Percentiles rank a stretch among this genome's conserved stretches.
Conservation (phyloP, 1,140 invertebrate species). For the Gerris buenoi region DNA sequence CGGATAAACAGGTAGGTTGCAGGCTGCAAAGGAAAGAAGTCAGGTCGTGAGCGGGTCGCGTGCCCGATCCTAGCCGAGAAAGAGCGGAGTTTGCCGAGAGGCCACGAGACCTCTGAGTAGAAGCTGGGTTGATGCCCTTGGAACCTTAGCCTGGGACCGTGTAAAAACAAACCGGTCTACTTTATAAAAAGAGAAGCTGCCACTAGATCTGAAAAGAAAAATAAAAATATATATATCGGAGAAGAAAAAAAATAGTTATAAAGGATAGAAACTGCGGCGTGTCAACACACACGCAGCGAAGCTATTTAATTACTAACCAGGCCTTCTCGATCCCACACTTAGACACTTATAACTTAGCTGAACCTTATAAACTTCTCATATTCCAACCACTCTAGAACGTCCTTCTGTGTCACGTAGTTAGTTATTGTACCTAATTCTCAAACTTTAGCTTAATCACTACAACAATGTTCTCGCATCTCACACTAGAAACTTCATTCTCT, state of each 20-base stretch:
- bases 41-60: neutral
- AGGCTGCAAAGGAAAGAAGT: too few species aligned
- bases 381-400: too few species aligned
- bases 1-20: too few species aligned
- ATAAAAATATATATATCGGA: neutral
- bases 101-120: neutral
- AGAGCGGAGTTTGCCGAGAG: neutral
- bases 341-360: too few species aligned
- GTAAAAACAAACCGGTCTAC: neutral
- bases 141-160: neutral
- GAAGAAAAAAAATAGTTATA: neutral
- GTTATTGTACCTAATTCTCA: too few species aligned
- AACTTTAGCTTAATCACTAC: too few species aligned
- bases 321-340: too few species aligned
- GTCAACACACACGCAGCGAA: neutral
- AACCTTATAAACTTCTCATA: too few species aligned
- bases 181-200: neutral
- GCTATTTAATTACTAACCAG: neutral
- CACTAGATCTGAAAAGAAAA: neutral
- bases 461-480: too few species aligned
- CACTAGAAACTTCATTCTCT: too few species aligned
- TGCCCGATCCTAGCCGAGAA: neutral
- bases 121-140: neutral
- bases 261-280: neutral
- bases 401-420: too few species aligned